These are phyloP conservation scores for Tridacna gigas DNA, from an alignment of 2,888 invertebrate genomes.

Conservation along the genomic window DNA sequence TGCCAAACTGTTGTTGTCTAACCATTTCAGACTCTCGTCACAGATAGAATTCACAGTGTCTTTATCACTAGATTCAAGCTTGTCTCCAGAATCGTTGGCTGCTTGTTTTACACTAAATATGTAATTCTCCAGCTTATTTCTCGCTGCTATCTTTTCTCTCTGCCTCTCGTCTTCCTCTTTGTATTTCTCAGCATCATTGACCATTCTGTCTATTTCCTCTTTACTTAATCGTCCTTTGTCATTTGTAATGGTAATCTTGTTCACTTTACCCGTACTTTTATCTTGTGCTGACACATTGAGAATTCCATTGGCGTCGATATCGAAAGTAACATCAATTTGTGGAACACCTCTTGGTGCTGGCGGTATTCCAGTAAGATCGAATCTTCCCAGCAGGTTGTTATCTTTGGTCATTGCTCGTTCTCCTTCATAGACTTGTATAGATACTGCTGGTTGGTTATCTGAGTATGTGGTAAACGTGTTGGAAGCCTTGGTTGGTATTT, in stretches of 20 bases:
- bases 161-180: conserved; percentile 82
- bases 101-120: conserved; percentile 86
- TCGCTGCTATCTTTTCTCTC: conserved; percentile 75
- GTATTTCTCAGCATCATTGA: conserved; percentile 81
- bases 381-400: conserved; percentile 88
- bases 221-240: conserved; percentile 94
- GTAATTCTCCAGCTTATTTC: conserved; percentile 79
- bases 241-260: conserved; percentile 94
- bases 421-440: conserved; percentile 91
- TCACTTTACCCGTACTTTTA: conserved; percentile 91
- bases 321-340: conserved; percentile 89
- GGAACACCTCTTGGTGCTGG: conserved; percentile 82
- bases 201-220: conserved; percentile 93
- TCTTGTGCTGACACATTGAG: conserved; percentile 87
- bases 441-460: conserved; percentile 90
- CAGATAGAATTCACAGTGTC: conserved; percentile 87
- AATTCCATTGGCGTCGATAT: conserved; percentile 95
- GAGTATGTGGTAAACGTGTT: conserved; percentile 92
- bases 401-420: conserved; percentile 98
- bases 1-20: conserved; percentile 92
- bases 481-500: conserved; percentile 81
- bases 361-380: conserved; percentile 81
- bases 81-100: conserved; percentile 86
- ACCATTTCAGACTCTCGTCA: conserved; percentile 90
- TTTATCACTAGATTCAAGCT: conserved; percentile 89